Evolutionary conservation across 1,140 invertebrate genomes (phyloP), one percentile per base, ranked within the genome.

Genomic region (Daktulosphaira vitifoliae): DNA sequence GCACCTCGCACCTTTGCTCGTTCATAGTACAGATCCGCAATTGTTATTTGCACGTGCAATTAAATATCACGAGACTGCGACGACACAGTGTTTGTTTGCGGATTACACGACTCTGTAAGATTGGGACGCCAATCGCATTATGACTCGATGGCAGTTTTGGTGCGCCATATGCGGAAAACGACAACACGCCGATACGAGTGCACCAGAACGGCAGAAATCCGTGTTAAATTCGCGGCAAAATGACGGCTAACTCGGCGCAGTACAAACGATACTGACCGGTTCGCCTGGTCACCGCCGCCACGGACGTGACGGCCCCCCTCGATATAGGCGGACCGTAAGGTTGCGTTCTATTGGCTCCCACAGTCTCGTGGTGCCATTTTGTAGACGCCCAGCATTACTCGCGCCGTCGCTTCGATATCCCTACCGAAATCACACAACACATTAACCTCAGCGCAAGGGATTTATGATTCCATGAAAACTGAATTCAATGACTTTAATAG

Each of bases 191-290:
- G 51, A 20, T 20, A 16, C 7, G 6, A 33, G 52, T 29, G 50
- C 39, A 13, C n/a, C 18, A 42, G 5, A 16, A 42, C 46, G 6
- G 38, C 53, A 37, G n/a, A 4, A 23, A 22, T 16, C 3, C 16
- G 44, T 16, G 18, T 20, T 3, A 13, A 3, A n/a, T 42, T 15
- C 38, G 38, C 38, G 38, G 38, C 38, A 18, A 33, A 33, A 5
- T 11, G 39, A 18, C 44, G 44, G 18, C 16, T 7, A 11, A 26
- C 37, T 20, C 25, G 23, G 44, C 54, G 54, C 15, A 22, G 54
- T 59, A 23, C 54, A 39, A 59, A 44, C 54, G 54, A 59, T 39
- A 59, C 54, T 59, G 54, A 59, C 54, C 39, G 54, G 54, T 59
- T 29, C 29, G 9, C 11, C 22, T 39, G 15, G 23, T 38, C 23